Evolutionary conservation across 2,113 vertebrate genomes (phyloP), one percentile per base, ranked within the genome.

Genomic region (Syngnathus scovelli): DNA sequence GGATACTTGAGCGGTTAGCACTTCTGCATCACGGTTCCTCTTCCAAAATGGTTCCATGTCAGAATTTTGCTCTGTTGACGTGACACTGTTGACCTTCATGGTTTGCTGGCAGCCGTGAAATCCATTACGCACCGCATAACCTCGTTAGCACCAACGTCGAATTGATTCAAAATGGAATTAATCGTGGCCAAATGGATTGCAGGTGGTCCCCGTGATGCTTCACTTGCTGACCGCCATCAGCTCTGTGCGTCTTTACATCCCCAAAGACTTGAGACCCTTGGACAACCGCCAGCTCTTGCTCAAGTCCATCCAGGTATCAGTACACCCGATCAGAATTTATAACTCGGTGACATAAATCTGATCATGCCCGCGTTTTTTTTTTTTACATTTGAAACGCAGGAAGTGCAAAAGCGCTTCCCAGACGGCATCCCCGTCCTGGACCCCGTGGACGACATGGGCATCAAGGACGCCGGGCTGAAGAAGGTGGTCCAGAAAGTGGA

Each of bases 401-500:
- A 98, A 86, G 96, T 99, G 39, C 94, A 98, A 87, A 98, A 94
- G 68, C 94, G 95, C 9, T 99, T 99, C 85, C 96, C 96, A 0
- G 96, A 99, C 60, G 94, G 96, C 1, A 82, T 99, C 9, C 96
- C 96, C 0, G 83, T 98, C 51, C 85, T 99, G 38, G 97, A 98
- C 77, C 95, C 96, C 18, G 86, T 98, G 36, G 96, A 99, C 61
- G 96, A 99, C 78, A 98, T 99, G 96, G 96, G 96, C 61, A 98
- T 99, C 85, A 97, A 96, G 66, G 97, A 98, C 83, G 92, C 92
- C 6, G 94, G 90, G 0, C 89, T 99, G 67, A 98, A 98, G 89
- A 98, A 96, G 85, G 93, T 98, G 54, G 94, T 98, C 74, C 96
- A 98, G 86, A 99, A 99, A 86, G 92, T 95, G 71, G 96, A 98